phyloP scores from a whole-genome alignment of 1,140 invertebrate genomes.

The Aethina tumida region DNA sequence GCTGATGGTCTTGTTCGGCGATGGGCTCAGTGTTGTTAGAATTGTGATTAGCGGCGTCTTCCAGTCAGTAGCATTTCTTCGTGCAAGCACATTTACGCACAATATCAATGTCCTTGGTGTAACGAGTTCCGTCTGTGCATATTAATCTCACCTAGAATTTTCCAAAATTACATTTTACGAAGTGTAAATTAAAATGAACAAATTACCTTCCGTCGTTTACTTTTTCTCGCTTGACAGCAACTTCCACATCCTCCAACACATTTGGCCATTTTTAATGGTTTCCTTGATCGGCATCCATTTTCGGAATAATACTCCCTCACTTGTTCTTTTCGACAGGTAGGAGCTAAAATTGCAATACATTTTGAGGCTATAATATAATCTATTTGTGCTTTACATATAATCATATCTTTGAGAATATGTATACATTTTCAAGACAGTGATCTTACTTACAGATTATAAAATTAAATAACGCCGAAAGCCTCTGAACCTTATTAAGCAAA shows the following conservation, averaged over 20 bases:
- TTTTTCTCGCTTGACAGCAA: slow-evolving; percentile 76
- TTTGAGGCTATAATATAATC: no score
- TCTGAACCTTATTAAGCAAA: no score
- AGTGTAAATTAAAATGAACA: no score
- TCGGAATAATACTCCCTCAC: slow-evolving; percentile 83
- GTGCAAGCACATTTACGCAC: slow-evolving; percentile 87
- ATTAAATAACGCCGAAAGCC: no score
- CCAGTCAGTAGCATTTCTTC: slow-evolving; percentile 67
- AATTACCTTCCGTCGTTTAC: slow-evolving; percentile 81
- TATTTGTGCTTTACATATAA: no score
- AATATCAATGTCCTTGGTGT: slow-evolving; percentile 92
- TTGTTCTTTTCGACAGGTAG: slow-evolving; percentile 80
- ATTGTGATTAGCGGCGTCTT: slow-evolving; percentile 36
- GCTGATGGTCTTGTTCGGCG: slow-evolving; percentile 12
- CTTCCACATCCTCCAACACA: slow-evolving; percentile 56
- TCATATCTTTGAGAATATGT: no score
- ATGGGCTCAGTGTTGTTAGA: slow-evolving; percentile 26
- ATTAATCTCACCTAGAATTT: slow-evolving; percentile 66
- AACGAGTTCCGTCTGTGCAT: slow-evolving; percentile 84
- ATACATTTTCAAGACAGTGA: no score
- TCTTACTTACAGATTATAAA: no score
- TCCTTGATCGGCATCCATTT: slow-evolving; percentile 76
- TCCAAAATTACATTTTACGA: slow-evolving; percentile 1
- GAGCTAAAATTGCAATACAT: slow-evolving; percentile 40
- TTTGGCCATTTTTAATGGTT: slow-evolving; percentile 80